Conservation (phyloP, 2,888 invertebrate species). For the Phortica okadai region DNA sequence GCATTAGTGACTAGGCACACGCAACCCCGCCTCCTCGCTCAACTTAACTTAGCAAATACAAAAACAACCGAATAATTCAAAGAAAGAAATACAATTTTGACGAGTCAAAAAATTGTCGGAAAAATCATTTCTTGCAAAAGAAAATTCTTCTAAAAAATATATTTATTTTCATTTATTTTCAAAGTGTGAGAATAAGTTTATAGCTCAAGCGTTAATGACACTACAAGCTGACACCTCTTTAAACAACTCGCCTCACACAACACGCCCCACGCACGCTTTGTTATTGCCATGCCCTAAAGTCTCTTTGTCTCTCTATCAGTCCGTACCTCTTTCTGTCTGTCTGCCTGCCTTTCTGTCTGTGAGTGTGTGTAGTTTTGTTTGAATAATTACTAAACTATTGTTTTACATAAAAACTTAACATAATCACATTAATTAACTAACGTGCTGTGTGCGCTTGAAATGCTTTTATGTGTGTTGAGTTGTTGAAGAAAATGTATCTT, state of each 20-base stretch:
- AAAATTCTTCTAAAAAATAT: background rate
- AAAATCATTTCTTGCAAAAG: background rate
- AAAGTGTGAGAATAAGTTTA: constrained; percentile 1
- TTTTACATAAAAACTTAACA: constrained; percentile 65
- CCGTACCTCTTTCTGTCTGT: background rate
- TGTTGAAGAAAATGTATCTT: constrained; percentile 31
- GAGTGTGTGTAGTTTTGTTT: constrained; percentile 41
- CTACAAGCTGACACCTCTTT: background rate
- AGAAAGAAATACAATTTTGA: background rate
- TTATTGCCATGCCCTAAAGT: no score
- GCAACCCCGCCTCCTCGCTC: background rate
- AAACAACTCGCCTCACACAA: background rate
- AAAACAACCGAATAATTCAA: background rate
- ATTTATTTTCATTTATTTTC: background rate
- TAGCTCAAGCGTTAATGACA: background rate
- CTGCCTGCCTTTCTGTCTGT: background rate
- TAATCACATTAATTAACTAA: constrained; percentile 70
- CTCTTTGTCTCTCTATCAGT: background rate
- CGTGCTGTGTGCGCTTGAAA: constrained; percentile 10
- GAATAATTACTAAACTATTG: constrained; percentile 70
- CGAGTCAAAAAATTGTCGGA: background rate
- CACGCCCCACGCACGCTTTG: no score
- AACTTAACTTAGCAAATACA: background rate
- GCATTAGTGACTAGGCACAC: background rate
- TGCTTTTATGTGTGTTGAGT: constrained; percentile 52